Conservation (phyloP, 2,113 vertebrate species). For the Lophotis ruficrista region DNA sequence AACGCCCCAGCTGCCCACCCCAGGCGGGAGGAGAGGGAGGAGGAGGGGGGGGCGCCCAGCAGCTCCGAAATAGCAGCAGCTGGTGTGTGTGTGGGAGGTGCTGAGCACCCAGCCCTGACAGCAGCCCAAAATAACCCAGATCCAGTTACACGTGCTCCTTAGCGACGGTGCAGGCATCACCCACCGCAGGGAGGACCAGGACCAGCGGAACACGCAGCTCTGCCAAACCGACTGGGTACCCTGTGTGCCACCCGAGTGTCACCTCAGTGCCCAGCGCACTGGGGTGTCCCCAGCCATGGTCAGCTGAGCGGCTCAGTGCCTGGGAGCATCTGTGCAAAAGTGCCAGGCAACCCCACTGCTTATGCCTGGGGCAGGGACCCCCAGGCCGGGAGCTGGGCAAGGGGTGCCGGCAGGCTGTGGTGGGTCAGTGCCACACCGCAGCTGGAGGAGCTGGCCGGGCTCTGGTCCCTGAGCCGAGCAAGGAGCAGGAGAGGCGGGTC, state of each 20-base stretch:
- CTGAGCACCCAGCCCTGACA: slow-evolving; percentile 75
- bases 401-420: background rate
- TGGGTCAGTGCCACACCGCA: background rate
- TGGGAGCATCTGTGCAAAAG: background rate
- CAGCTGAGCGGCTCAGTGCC: accelerated
- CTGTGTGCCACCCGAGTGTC: accelerated
- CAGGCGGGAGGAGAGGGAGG: slow-evolving; percentile 2
- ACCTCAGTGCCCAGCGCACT: accelerated
- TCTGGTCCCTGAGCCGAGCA: background rate
- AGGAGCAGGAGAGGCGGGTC: background rate
- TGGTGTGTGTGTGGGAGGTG: slow-evolving; percentile 76
- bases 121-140: slow-evolving; percentile 82
- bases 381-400: background rate
- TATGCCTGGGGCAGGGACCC: background rate
- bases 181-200: background rate
- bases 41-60: slow-evolving; percentile 20
- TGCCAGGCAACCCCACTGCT: accelerated
- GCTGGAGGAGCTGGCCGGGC: background rate
- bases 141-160: slow-evolving; percentile 74
- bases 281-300: background rate
- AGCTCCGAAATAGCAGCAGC: slow-evolving; percentile 73
- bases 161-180: slow-evolving; percentile 64
- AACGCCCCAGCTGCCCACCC: background rate
- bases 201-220: accelerated
- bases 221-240: accelerated